Conservation (phyloP, 92 coral and sea anemone species). For the Siderastrea siderea region DNA sequence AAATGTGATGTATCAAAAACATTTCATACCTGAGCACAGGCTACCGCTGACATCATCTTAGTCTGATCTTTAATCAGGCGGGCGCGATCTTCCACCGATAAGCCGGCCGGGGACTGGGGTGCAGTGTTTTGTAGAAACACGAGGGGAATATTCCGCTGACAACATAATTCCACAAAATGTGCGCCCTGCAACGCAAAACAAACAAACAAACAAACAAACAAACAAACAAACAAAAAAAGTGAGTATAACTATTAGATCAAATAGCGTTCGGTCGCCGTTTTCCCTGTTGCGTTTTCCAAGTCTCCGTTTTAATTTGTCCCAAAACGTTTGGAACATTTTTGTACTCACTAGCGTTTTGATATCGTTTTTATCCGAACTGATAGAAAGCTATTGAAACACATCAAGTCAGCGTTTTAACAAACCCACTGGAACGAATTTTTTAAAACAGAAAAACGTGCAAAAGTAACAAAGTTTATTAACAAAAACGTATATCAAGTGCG, state of each 20-base stretch:
- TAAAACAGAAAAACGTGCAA: too few species aligned
- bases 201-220: not conserved
- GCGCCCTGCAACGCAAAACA: conserved; percentile 75
- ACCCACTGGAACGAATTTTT: too few species aligned
- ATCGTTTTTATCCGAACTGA: too few species aligned
- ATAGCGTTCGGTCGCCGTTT: too few species aligned
- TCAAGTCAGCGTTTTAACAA: too few species aligned
- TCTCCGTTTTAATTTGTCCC: too few species aligned
- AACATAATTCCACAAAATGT: conserved; percentile 93
- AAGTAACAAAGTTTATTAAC: not conserved
- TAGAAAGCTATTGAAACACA: too few species aligned
- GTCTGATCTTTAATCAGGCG: conserved; percentile 87
- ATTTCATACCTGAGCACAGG: conserved; percentile 90
- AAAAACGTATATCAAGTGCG: not conserved
- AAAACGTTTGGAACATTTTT: too few species aligned
- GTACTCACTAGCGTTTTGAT: too few species aligned
- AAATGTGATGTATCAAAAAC: not conserved
- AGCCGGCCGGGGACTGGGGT: conserved; percentile 37
- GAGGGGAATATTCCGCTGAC: conserved; percentile 90
- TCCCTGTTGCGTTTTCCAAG: too few species aligned
- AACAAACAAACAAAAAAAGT: not conserved
- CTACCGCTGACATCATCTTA: conserved; percentile 90
- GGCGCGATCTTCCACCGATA: conserved; percentile 62
- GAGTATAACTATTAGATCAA: too few species aligned
- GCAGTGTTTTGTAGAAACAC: conserved; percentile 92